Evolutionary conservation across 1,140 invertebrate species (phyloP), one percentile per base, ranked within the genome.

Genomic region (Drosophila ogumai): DNA sequence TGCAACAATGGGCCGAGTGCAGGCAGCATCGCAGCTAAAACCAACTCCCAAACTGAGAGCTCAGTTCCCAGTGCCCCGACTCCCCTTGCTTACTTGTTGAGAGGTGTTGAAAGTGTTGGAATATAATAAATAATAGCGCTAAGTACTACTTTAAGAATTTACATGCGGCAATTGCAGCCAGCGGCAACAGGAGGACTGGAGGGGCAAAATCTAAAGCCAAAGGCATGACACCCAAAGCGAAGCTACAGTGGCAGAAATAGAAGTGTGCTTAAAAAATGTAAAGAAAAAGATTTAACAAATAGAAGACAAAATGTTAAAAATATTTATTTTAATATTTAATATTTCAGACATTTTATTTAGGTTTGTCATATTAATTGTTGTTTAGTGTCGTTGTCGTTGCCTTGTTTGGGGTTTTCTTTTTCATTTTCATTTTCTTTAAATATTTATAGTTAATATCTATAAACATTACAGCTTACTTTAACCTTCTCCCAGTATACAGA

Each of bases 71-170:
- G 38, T n/a, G 34, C 34, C 52, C 40, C 65, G 55, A 85, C 90
- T 91, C 7, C 22, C 46, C 13, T 47, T 79, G 88, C 73, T 80
- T 78, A 91, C 88, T 91, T 91, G 88, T 91, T 91, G 88, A 91
- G 90, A 91, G 88, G 88, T 91, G 88, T 82, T 91, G 88, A 91
- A 91, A 91, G 79, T 90, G 84, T 80, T 91, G 90, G 90, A 90
- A 91, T 91, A 90, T 90, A 91, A 91, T 91, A 91, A 91, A 91
- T 91, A 91, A 91, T 91, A 91, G 81, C 79, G 79, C 84, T 91
- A 91, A 91, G 84, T 91, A 91, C 88, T 91, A 91, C 90, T 91
- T 91, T 91, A 91, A 91, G 88, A 91, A 91, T 91, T 91, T 91
- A 90, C 86, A 88, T 88, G 85, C 84, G 81, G 84, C 84, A 88